phyloP scores from a whole-genome alignment of 2,113 vertebrate genomes.

The Microcebus murinus region DNA sequence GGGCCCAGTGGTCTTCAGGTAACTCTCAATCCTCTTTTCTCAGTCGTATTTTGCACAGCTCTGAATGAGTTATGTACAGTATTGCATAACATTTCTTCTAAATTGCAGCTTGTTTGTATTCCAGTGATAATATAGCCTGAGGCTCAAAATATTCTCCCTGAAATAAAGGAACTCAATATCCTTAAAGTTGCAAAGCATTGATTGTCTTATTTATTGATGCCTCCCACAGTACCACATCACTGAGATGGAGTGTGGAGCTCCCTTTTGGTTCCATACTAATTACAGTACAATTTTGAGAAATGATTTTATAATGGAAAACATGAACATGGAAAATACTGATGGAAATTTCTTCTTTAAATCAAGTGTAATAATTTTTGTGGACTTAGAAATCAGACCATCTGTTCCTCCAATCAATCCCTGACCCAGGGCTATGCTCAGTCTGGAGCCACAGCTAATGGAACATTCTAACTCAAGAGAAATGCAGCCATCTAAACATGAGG shows the following conservation, averaged over 20 bases:
- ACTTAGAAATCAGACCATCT: neutral
- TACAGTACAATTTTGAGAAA: constrained; percentile 42
- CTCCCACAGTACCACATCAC: neutral
- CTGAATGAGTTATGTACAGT: neutral
- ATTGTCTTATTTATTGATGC: constrained; percentile 48
- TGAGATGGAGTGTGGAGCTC: neutral
- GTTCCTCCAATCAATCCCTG: neutral
- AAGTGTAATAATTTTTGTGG: neutral
- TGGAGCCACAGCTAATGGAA: neutral
- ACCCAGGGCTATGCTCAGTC: neutral
- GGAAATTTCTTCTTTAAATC: neutral
- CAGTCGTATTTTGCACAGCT: neutral
- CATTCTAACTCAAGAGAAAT: neutral
- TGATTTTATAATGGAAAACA: constrained; percentile 45
- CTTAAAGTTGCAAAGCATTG: neutral
- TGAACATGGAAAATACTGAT: neutral
- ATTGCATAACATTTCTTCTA: neutral
- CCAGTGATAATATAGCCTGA: neutral
- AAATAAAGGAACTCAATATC: constrained; percentile 41
- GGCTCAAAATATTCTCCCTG: neutral
- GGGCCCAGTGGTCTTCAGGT: neutral
- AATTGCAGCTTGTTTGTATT: constrained; percentile 20
- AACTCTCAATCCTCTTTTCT: neutral
- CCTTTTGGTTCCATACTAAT: constrained; percentile 19
- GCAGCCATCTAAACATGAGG: neutral